Percentiles rank a stretch among this genome's conserved stretches.
Conservation (phyloP, 1,140 invertebrate species). For the Sminthurides bifidus region DNA sequence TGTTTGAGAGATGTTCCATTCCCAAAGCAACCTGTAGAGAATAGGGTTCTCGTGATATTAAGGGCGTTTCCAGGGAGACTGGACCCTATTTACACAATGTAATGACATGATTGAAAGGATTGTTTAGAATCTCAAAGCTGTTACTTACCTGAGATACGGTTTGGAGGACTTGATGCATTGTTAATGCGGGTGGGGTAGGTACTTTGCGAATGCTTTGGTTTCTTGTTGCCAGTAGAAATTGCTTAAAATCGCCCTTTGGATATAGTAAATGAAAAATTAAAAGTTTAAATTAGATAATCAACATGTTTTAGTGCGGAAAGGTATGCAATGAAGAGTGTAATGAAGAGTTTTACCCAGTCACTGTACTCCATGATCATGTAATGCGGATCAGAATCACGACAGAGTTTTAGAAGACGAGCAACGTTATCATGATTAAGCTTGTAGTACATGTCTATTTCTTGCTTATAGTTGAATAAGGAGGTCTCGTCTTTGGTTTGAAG, state of each 20-base stretch:
- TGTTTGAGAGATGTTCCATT: conserved; percentile 65
- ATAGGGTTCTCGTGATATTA: no score
- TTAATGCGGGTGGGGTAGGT: conserved; percentile 48
- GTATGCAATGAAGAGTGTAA: background rate
- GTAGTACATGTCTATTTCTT: conserved; percentile 72
- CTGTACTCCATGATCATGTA: conserved; percentile 82
- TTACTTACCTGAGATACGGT: conserved; percentile 55
- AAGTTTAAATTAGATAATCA: background rate
- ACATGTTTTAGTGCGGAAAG: background rate
- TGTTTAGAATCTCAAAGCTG: background rate
- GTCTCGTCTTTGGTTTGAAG: conserved; percentile 63
- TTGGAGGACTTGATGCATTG: conserved; percentile 54
- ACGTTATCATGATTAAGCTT: conserved; percentile 69
- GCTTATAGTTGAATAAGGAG: conserved; percentile 65
- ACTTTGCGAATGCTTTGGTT: conserved; percentile 43
- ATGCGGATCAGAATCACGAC: conserved; percentile 66
- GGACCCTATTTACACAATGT: no score
- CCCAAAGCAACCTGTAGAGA: conserved; percentile 60
- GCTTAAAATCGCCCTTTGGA: conserved; percentile 76
- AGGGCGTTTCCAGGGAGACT: no score
- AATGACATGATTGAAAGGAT: no score
- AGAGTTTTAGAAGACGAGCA: conserved; percentile 55
- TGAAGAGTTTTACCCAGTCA: conserved; percentile 58
- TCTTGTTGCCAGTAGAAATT: conserved; percentile 74
- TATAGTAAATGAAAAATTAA: conserved; percentile 14